A percentile compares a stretch with the other conserved stretches of the same genome.
phyloP scores from a whole-genome alignment of 2,113 vertebrate genomes.

The Callipepla squamata region DNA sequence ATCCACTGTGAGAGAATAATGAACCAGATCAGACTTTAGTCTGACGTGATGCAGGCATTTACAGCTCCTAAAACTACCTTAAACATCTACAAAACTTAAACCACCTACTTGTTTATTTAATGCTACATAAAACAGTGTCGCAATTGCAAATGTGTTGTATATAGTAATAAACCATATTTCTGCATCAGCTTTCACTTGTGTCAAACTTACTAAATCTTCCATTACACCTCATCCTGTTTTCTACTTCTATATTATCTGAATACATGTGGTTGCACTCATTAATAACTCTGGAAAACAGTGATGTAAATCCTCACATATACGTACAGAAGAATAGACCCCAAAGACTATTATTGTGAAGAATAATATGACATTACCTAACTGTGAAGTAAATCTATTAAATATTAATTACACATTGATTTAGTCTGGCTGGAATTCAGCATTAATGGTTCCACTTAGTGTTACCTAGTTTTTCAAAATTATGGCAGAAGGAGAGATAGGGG shows the following conservation, averaged over 20 bases:
- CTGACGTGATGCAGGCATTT: background rate
- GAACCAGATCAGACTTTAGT: background rate
- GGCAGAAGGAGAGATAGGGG: background rate
- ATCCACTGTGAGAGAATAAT: background rate
- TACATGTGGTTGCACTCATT: background rate
- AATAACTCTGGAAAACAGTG: background rate
- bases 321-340: background rate
- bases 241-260: background rate
- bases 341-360: conserved; percentile 7
- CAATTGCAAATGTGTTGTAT: background rate
- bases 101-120: background rate
- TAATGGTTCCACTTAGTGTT: conserved; percentile 66
- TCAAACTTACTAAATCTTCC: background rate
- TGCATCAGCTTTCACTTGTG: background rate
- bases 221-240: background rate
- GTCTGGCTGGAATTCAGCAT: conserved; percentile 61
- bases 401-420: conserved; percentile 77
- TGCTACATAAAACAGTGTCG: background rate
- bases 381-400: conserved; percentile 72
- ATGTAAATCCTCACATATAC: background rate
- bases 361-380: conserved; percentile 4
- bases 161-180: background rate
- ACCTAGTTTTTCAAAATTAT: conserved; percentile 54
- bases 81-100: background rate
- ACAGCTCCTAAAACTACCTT: background rate